These are phyloP conservation scores for Lepus townsendii DNA, from an alignment of 2,797 vertebrate genomes.

Conservation along the genomic window DNA sequence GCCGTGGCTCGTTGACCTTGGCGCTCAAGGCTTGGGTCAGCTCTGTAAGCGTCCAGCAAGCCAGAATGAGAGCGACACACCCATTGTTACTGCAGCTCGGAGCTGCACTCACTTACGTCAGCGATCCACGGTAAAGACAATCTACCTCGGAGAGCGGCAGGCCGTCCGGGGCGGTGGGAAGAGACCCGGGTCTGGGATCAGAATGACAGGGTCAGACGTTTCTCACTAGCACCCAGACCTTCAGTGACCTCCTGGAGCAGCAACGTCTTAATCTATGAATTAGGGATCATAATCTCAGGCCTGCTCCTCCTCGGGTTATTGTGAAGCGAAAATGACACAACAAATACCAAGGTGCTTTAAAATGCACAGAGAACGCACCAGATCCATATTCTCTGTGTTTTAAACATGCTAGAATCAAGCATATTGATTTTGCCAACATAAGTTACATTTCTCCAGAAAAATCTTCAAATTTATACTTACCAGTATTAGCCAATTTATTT, in stretches of 20 bases:
- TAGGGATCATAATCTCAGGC: constrained; percentile 31
- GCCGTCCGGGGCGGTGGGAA: neutral
- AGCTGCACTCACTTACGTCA: neutral
- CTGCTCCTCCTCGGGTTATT: neutral
- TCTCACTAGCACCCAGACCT: constrained; percentile 66
- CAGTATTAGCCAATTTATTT: neutral
- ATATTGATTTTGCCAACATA: constrained; percentile 35
- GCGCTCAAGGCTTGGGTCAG: neutral
- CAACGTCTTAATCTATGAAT: constrained; percentile 50
- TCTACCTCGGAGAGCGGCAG: constrained; percentile 62
- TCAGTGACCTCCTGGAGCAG: constrained; percentile 59
- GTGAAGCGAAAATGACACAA: neutral
- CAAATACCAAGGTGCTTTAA: neutral
- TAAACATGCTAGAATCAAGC: constrained; percentile 38
- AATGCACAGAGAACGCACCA: neutral
- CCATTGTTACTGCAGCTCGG: neutral
- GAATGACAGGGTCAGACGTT: constrained; percentile 72
- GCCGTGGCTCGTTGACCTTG: constrained; percentile 45
- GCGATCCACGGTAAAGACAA: neutral
- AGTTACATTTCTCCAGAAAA: constrained; percentile 48
- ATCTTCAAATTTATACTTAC: constrained; percentile 25
- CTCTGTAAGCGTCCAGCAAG: neutral
- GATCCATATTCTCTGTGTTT: neutral
- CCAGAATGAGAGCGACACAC: constrained; percentile 11
- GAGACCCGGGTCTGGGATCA: constrained; percentile 61